Evolutionary conservation across 2,113 vertebrate genomes (phyloP).

Genomic region (Diglossa brunneiventris): DNA sequence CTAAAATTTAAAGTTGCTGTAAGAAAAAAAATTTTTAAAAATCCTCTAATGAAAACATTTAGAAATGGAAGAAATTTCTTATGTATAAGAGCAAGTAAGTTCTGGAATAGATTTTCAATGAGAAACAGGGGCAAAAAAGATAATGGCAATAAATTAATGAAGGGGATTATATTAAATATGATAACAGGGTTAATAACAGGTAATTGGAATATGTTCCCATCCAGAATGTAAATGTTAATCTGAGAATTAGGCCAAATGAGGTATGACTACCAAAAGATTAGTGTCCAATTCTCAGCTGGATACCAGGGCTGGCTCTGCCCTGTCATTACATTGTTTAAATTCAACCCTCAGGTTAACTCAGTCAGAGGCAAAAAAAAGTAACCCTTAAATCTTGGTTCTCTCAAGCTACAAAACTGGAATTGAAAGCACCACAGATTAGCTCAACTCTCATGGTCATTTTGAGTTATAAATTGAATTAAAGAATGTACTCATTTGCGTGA

Average conservation of each 20-base stretch:
- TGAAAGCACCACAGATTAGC: not conserved
- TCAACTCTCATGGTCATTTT: not conserved
- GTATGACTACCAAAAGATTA: not conserved
- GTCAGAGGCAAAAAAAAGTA: not conserved
- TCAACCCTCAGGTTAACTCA: not conserved
- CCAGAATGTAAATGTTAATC: not conserved
- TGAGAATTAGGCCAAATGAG: not conserved
- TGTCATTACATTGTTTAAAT: not conserved
- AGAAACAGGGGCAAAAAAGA: not conserved
- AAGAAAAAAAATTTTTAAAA: not conserved
- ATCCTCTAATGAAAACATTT: rapidly evolving
- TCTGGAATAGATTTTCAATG: not conserved
- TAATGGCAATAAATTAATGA: not conserved
- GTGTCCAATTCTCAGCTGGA: not conserved
- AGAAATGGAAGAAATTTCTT: not conserved
- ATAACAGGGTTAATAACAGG: not conserved
- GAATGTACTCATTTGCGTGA: not conserved
- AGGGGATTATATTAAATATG: not conserved
- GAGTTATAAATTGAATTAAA: not conserved
- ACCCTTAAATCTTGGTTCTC: not conserved
- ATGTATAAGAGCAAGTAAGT: not conserved
- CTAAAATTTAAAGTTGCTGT: not conserved
- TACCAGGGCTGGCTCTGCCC: not conserved
- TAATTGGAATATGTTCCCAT: not conserved
- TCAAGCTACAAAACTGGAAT: not conserved